Evolutionary conservation across 1,140 invertebrate genomes (phyloP).

Genomic region (Myzus persicae): DNA sequence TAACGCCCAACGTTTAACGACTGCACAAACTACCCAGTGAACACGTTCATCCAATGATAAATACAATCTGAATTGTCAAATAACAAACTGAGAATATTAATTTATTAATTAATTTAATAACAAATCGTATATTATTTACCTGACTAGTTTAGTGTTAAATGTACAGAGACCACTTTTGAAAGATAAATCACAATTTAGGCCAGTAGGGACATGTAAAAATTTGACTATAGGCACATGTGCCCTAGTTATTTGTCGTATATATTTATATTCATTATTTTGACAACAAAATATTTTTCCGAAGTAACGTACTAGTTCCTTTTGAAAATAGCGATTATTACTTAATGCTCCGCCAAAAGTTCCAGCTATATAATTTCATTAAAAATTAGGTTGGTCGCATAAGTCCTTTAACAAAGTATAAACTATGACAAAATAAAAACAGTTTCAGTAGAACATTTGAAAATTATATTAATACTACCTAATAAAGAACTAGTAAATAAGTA

Average conservation of each 20-base stretch:
- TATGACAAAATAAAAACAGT: no score
- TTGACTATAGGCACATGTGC: constrained; percentile 70
- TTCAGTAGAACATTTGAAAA: no score
- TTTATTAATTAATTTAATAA: not conserved
- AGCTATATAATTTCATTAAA: not conserved
- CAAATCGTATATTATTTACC: constrained; percentile 61
- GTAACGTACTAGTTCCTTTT: constrained; percentile 35
- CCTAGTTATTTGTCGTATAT: constrained; percentile 64
- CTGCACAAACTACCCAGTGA: constrained; percentile 63
- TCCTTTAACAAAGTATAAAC: no score
- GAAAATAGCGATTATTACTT: not conserved
- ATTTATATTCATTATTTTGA: constrained; percentile 61
- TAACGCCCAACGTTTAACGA: constrained; percentile 69
- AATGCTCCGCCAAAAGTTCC: constrained; percentile 25
- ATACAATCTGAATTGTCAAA: constrained; percentile 62
- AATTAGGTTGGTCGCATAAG: no score
- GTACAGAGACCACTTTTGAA: constrained; percentile 69
- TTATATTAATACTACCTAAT: no score
- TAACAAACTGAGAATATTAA: constrained; percentile 63
- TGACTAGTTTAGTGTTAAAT: constrained; percentile 68
- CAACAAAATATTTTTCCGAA: constrained; percentile 36
- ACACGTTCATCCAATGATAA: constrained; percentile 62
- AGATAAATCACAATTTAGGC: constrained; percentile 69
- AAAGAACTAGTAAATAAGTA: no score
- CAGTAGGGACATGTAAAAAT: constrained; percentile 65